A percentile compares a stretch with the other conserved stretches of the same genome.
Conservation (phyloP, 2,113 vertebrate species). For the Theropithecus gelada region DNA sequence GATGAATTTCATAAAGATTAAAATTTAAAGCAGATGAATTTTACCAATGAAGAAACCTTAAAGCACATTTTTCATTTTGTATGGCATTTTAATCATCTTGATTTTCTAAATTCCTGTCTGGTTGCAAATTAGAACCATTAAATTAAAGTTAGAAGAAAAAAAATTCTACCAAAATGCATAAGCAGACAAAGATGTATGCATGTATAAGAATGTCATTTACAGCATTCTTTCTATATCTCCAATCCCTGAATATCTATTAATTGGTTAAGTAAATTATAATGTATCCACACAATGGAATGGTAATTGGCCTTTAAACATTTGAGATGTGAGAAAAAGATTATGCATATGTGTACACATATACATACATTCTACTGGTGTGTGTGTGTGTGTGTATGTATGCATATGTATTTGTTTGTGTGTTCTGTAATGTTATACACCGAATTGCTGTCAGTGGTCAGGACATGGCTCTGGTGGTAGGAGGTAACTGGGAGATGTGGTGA, state of each 20-base stretch:
- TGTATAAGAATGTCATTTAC: neutral
- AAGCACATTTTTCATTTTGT: neutral
- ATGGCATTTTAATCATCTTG: neutral
- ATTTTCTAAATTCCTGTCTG: neutral
- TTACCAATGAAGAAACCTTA: neutral
- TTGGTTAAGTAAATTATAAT: neutral
- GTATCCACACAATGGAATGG: neutral
- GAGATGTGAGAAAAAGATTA: neutral
- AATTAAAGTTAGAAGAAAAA: neutral
- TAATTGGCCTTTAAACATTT: neutral
- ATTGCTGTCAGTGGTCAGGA: neutral
- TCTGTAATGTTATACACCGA: neutral
- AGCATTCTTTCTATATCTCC: neutral
- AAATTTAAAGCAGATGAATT: neutral
- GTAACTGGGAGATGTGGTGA: neutral
- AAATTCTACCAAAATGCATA: neutral
- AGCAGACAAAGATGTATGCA: neutral
- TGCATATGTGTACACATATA: neutral
- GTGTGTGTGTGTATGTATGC: neutral
- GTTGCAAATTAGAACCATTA: neutral
- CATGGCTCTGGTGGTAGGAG: neutral
- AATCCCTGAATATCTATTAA: neutral
- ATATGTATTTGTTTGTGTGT: neutral
- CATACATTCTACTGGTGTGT: neutral
- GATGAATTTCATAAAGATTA: conserved; percentile 10